These are phyloP conservation scores for Rhynchotus rufescens DNA, from an alignment of 2,797 vertebrate genomes.

Conservation along the genomic window DNA sequence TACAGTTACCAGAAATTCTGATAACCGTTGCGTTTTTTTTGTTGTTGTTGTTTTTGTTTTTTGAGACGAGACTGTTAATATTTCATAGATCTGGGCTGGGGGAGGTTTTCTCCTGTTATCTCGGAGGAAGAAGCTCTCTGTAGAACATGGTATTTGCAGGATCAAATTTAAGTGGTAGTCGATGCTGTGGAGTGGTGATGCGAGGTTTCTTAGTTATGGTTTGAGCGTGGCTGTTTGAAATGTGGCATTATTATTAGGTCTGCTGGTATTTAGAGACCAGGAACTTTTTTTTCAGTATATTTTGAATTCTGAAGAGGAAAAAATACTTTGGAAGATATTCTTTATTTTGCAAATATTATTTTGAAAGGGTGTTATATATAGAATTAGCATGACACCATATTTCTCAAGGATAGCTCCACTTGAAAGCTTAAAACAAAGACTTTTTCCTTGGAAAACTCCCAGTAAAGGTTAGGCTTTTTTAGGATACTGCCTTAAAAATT, in stretches of 20 bases:
- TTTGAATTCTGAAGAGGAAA: background rate
- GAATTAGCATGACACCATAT: background rate
- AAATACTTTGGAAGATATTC: background rate
- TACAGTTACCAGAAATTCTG: conserved; percentile 1
- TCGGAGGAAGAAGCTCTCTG: background rate
- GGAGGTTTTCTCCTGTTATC: background rate
- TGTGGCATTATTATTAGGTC: background rate
- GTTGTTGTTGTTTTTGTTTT: background rate
- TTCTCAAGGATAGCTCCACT: background rate
- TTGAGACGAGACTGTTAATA: conserved; percentile 25
- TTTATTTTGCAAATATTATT: background rate
- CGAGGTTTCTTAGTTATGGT: background rate
- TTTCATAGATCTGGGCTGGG: background rate
- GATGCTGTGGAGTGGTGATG: background rate
- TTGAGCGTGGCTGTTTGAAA: background rate
- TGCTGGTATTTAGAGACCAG: background rate
- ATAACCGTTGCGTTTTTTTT: too few species aligned
- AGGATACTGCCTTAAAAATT: conserved; percentile 12
- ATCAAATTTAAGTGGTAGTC: background rate
- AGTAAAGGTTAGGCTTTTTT: background rate
- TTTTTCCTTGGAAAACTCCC: background rate
- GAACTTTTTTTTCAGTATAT: background rate
- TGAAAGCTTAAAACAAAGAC: background rate
- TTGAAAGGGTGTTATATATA: background rate
- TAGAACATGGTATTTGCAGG: background rate